Percentiles rank a stretch among this genome's conserved stretches.
These are phyloP conservation scores for Hozukius guyotensis DNA, from an alignment of 2,797 vertebrate species.

Conservation along the genomic window DNA sequence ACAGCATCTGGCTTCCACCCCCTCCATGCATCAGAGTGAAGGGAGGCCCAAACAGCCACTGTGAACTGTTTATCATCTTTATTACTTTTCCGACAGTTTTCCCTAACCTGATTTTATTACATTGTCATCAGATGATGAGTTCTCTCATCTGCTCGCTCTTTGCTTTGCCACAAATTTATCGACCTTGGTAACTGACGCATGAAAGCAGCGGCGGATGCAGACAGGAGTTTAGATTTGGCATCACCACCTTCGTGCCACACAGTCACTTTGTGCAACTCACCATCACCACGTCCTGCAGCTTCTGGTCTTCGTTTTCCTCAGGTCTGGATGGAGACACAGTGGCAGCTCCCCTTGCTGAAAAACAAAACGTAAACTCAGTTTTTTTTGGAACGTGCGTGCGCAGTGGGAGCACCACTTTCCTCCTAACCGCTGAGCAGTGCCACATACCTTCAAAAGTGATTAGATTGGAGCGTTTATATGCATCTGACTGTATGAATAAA, in stretches of 20 bases:
- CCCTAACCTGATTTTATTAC: conserved; percentile 82
- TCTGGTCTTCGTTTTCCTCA: not conserved
- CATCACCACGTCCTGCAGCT: not conserved
- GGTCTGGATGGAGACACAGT: not conserved
- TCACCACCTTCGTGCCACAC: conserved; percentile 11
- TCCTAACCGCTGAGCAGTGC: conserved; percentile 1
- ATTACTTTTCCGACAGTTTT: conserved; percentile 81
- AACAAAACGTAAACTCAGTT: conserved; percentile 5
- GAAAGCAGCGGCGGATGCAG: conserved; percentile 48
- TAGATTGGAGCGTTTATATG: conserved; percentile 42
- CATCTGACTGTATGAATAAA: conserved; percentile 65
- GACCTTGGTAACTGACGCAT: conserved; percentile 58
- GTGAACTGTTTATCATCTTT: conserved; percentile 80
- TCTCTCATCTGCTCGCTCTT: conserved; percentile 68
- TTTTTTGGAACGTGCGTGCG: not conserved
- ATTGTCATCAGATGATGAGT: conserved; percentile 81
- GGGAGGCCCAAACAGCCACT: conserved; percentile 67
- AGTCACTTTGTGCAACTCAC: conserved; percentile 28
- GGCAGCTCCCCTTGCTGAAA: not conserved
- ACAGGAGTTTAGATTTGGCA: conserved; percentile 44
- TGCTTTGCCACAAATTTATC: conserved; percentile 63
- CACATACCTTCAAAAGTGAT: conserved; percentile 50
- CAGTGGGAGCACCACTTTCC: not conserved
- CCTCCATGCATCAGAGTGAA: conserved; percentile 63
- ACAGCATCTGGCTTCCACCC: conserved; percentile 69